Base-by-base conservation (phyloP, 2,113 vertebrate species). In the Illadopsis cleaveri region DNA sequence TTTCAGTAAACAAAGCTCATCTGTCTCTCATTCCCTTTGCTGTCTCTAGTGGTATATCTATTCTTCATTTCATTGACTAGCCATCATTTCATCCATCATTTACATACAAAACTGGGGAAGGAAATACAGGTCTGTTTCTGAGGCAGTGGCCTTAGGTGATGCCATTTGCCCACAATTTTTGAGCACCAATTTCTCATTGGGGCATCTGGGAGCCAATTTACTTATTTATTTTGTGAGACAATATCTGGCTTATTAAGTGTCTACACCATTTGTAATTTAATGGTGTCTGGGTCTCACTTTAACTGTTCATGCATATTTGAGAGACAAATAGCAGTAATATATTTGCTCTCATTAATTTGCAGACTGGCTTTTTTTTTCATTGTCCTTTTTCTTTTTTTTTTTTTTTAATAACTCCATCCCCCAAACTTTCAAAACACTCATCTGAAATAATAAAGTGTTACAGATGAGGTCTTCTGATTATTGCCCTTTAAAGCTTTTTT, bases 401-500 rank as follows among this genome's bases (percentile, higher is more conserved):
- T 45, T 68, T 92, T 81, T 53, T 24, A 92, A 71, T 85, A 82
- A 93, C 81, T 97, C 60, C 82, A 71, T 81, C 94, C 56, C 47
- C 54, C 61, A 87, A 97, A 97, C 82, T 97, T 96, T 95, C 83
- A 89, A 97, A 98, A 96, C 85, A 94, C 84, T 95, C 62, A 96
- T 98, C 96, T 86, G 89, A 98, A 98, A 97, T 98, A 98, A 98
- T 95, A 96, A 97, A 98, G 96, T 97, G 96, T 97, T 97, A 96
- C 89, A 97, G 95, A 97, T 93, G 96, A 97, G 94, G 95, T 97
- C 97, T 93, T 96, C 95, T 97, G 96, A 96, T 97, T 97, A 95
- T 97, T 98, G 97, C 97, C 97, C 98, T 98, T 98, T 98, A 97
- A 98, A 97, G 96, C 93, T 97, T 96, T 97, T 96, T 91, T 96